Evolutionary conservation across 2,113 vertebrate genomes (phyloP), one percentile per base, ranked within the genome.

Genomic region (Ia io): DNA sequence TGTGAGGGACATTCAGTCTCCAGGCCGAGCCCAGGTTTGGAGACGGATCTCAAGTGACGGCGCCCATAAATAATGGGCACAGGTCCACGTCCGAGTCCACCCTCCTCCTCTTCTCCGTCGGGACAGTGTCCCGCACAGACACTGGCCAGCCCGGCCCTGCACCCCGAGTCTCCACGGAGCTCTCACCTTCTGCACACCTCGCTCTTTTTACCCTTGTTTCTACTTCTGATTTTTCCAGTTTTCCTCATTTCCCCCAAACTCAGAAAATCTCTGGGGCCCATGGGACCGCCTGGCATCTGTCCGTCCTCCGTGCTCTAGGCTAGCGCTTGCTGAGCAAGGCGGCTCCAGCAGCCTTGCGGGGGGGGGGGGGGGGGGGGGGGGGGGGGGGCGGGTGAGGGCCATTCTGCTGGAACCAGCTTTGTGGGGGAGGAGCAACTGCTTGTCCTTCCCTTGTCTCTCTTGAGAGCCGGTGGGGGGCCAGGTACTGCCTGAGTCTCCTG

Each of bases 1-100:
- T 98, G 97, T 84, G 97, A 95, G 97, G 97, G 96, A 97, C 96
- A 83, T 80, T 92, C 76, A 76, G 95, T 78, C 96, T 97, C 90
- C 88, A 59, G 12, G 63, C 78, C 1, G 88, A 96, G 95, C 73
- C 76, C 73, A 90, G 95, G 90, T 96, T 74, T 96, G 89, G 95
- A 96, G 95, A 71, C 83, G 40, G 47, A 95, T 53, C 76, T 93
- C 88, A 79, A 93, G 96, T 6, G 93, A 95, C 74, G 93, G 93
- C 91, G 42, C 53, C 89, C 90, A 40, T 93, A 90, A 88, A 90
- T 93, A 73, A 87, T 65, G 87, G 84, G 16, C 18, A 42, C 47
- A 79, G 95, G 61, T 10, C 56, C 4, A 44, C 10, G 17, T 10
- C 28, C 0, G 6, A n/a, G 4, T 32, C 18, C 23, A 16, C 44